Evolutionary conservation across 1,140 invertebrate genomes (phyloP), one percentile per base, ranked within the genome.

Genomic region (Micrasema longulum): DNA sequence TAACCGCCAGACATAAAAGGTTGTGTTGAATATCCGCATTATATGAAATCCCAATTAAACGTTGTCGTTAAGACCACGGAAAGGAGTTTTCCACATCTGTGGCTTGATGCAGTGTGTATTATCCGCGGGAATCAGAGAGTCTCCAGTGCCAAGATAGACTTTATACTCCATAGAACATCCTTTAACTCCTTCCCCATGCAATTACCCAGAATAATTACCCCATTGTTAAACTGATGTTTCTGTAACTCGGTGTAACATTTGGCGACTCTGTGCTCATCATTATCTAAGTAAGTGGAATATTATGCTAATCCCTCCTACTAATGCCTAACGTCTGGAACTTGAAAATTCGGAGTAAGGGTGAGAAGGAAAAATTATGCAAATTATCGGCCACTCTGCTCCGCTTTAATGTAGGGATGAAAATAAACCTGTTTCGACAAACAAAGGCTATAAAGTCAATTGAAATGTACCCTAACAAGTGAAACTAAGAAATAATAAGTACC

Each of bases 381-480:
- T 70, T 41, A 45, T 64, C 67, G 66, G 35, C n/a, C 47, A 57
- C 53, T 62, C 53, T 48, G 67, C 55, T 69, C 52, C 60, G 53
- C 23, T 60, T 69, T 53, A 52, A 48, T 53, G 53, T 62, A 2
- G 52, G 53, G 41, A 43, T 60, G 67, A 36, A 60, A 47, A 69
- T 69, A 69, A 69, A 47, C 67, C 67, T 55, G 65, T 69, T 69
- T 69, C 38, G 52, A 69, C 67, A 69, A 69, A 69, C 67, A 69
- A 69, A 60, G 67, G 23, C 26, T 11, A n/a, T 50, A 52, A 50
- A 38, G 64, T 36, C 50, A 66, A 64, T 64, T 64, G 60, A 64
- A 64, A 64, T 64, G 16, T 22, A 64, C 41, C 60, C 31, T 7
- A 31, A 52, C n/a, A n/a, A n/a, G n/a, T n/a, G n/a, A n/a, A n/a